These are phyloP conservation scores for Mactromeris polynyma DNA, from an alignment of 2,888 invertebrate species.

Conservation along the genomic window DNA sequence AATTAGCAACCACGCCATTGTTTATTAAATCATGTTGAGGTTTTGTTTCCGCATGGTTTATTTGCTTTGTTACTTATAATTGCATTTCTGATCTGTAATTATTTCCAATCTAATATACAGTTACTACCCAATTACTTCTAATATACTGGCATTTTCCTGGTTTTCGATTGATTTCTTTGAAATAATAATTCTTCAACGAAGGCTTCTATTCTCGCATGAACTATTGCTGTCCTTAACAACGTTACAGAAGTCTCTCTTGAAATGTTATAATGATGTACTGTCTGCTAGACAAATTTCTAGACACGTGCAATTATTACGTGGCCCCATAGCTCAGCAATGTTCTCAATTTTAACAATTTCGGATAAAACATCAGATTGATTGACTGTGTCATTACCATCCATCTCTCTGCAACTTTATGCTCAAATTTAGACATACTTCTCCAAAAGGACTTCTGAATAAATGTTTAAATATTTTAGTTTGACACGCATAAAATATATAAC, in stretches of 20 bases:
- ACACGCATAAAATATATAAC: not conserved
- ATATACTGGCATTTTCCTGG: not conserved
- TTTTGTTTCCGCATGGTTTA: not conserved
- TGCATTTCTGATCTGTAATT: not conserved
- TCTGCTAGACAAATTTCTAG: not conserved
- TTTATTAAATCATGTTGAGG: not conserved
- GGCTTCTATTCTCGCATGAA: not conserved
- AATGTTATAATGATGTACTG: not conserved
- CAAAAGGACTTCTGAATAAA: not conserved
- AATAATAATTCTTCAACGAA: not conserved
- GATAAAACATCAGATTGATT: not conserved
- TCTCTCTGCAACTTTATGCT: not conserved
- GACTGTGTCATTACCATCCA: not conserved
- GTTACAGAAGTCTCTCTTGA: not conserved
- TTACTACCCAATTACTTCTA: not conserved
- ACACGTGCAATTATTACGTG: not conserved
- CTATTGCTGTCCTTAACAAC: not conserved
- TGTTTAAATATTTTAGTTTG: not conserved
- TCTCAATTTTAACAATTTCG: not conserved
- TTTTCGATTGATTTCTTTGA: not conserved
- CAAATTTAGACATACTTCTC: not conserved
- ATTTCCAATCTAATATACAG: not conserved
- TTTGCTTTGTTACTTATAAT: not conserved
- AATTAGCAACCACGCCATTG: not conserved
- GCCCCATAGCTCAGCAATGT: not conserved